phyloP scores from a whole-genome alignment of 1,140 invertebrate species.

The Diploscapter pachys region DNA sequence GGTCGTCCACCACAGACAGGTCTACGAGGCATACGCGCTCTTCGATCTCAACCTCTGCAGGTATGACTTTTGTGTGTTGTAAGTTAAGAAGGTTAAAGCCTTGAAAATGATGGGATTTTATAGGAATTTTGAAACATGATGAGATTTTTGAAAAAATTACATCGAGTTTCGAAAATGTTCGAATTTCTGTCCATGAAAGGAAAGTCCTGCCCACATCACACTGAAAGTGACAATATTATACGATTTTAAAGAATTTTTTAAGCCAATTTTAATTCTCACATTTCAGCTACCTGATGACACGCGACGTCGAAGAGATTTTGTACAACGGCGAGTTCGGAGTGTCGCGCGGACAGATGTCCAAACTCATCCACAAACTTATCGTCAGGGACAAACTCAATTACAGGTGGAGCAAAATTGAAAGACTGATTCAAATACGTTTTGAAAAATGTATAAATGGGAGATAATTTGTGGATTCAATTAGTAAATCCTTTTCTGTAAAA shows the following conservation, averaged over 20 bases:
- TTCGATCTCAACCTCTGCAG: slow-evolving; percentile 83
- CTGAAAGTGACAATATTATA: slow-evolving; percentile 13
- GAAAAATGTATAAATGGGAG: not conserved
- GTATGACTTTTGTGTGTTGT: slow-evolving; percentile 21
- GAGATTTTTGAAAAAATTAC: not conserved
- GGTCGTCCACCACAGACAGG: slow-evolving; percentile 73
- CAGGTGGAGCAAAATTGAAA: not conserved
- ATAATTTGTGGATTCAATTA: not conserved
- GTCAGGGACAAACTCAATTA: slow-evolving; percentile 13
- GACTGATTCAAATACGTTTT: too few species aligned
- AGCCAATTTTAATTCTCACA: not conserved
- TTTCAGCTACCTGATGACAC: slow-evolving; percentile 76
- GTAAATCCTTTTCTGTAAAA: too few species aligned
- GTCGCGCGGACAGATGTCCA: slow-evolving; percentile 63
- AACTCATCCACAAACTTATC: slow-evolving; percentile 70
- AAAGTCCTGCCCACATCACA: too few species aligned
- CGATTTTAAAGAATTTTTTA: slow-evolving; percentile 12
- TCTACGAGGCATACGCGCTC: slow-evolving; percentile 84
- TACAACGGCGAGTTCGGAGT: slow-evolving; percentile 73
- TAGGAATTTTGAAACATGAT: too few species aligned
- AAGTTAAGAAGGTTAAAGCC: slow-evolving; percentile 7
- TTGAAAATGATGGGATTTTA: slow-evolving; percentile 2
- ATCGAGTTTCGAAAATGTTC: too few species aligned
- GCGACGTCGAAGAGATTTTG: slow-evolving; percentile 85
- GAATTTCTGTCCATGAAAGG: too few species aligned